phyloP scores from a whole-genome alignment of 2,888 invertebrate genomes.

The Ommatoiulus sabulosus region DNA sequence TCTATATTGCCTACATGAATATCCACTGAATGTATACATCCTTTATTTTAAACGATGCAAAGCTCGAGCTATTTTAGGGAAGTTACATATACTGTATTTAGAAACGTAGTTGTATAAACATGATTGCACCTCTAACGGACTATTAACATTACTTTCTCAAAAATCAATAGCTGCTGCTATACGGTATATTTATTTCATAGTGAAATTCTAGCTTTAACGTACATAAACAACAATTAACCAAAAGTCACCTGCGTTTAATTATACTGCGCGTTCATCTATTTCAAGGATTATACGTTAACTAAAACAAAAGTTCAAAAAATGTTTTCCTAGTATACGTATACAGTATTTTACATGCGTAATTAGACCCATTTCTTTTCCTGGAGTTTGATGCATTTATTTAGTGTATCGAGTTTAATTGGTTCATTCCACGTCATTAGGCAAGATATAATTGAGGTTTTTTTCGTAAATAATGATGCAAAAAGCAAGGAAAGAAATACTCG shows the following conservation, averaged over 20 bases:
- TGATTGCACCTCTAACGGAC: neutral
- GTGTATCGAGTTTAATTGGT: neutral
- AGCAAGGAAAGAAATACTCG: neutral
- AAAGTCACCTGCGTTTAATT: slow-evolving; percentile 7
- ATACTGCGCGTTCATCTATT: neutral
- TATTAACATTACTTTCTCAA: neutral
- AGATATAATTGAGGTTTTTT: neutral
- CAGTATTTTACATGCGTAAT: neutral
- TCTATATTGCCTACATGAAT: too few species aligned
- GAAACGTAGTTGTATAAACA: neutral
- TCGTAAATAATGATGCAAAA: neutral
- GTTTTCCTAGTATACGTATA: neutral
- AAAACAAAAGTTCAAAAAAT: neutral
- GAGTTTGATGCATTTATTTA: neutral
- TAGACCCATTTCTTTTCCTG: neutral
- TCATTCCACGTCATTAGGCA: neutral
- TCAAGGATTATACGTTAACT: too few species aligned
- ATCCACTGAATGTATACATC: too few species aligned
- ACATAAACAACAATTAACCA: slow-evolving; percentile 3
- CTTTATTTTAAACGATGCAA: too few species aligned
- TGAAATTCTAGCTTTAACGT: neutral
- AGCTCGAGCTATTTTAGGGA: too few species aligned
- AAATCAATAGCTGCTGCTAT: neutral
- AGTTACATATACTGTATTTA: too few species aligned
- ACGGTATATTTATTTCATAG: neutral